Conservation (phyloP, 2,888 invertebrate genomes). For the Melipona beecheii region DNA sequence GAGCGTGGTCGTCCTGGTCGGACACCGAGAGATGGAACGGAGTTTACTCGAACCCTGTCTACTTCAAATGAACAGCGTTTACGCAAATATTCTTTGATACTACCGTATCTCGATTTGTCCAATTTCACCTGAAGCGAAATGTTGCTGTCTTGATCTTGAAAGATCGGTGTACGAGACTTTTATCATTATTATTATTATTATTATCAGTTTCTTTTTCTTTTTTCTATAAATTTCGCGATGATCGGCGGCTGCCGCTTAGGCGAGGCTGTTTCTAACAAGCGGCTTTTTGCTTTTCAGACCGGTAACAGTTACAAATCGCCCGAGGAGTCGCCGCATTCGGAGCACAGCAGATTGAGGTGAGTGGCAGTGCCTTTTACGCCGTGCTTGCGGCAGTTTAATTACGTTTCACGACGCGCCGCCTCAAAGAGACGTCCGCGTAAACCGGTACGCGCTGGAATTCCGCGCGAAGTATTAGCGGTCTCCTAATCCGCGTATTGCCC, state of each 20-base stretch:
- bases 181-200: neutral
- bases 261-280: conserved; percentile 10
- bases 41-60: neutral
- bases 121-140: neutral
- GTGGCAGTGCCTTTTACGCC: conserved; percentile 46
- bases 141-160: neutral
- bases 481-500: conserved; percentile 12
- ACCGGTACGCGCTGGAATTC: conserved; percentile 22
- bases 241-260: neutral
- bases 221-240: neutral
- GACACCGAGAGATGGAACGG: neutral
- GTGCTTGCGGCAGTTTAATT: conserved; percentile 38
- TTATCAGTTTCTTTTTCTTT: neutral
- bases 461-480: conserved; percentile 25
- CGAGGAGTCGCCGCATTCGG: conserved; percentile 78
- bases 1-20: neutral
- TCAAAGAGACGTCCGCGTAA: conserved; percentile 24
- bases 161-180: neutral
- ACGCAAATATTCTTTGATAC: neutral
- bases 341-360: conserved; percentile 79
- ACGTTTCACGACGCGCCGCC: conserved; percentile 22
- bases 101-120: neutral
- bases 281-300: conserved; percentile 74
- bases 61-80: neutral
- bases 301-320: conserved; percentile 79